Conservation (phyloP, 2,888 invertebrate species). For the Cataglyphis rosenhaueri region DNA sequence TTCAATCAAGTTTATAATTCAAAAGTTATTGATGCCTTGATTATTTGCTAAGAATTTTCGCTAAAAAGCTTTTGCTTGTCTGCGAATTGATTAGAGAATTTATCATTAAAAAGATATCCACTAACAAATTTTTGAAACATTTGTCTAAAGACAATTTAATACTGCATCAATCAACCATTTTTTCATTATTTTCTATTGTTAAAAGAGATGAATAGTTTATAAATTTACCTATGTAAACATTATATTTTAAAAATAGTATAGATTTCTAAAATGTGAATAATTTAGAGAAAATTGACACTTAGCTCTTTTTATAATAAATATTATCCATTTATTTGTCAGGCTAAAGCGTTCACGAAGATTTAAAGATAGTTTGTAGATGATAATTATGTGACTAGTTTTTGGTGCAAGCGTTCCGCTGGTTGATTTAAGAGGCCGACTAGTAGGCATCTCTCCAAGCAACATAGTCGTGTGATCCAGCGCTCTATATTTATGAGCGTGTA, state of each 20-base stretch:
- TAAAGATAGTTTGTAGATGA: constrained; percentile 26
- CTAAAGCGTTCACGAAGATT: not conserved
- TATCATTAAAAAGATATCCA: not conserved
- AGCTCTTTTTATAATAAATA: not conserved
- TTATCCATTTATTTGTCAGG: not conserved
- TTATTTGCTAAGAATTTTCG: not conserved
- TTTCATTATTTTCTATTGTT: not conserved
- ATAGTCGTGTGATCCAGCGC: constrained; percentile 44
- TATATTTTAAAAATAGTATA: not conserved
- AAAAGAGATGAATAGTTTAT: not conserved
- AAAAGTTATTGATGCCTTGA: not conserved
- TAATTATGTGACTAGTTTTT: constrained; percentile 61
- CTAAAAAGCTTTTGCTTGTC: not conserved
- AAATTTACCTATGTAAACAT: not conserved
- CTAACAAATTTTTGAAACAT: not conserved
- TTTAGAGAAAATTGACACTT: not conserved
- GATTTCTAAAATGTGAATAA: not conserved
- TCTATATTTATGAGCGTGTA: constrained; percentile 63
- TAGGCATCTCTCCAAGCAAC: constrained; percentile 69
- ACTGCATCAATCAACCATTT: not conserved
- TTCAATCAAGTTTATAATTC: not conserved
- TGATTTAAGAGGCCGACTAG: constrained; percentile 66
- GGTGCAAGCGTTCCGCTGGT: constrained; percentile 52
- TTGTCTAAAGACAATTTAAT: not conserved
- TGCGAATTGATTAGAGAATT: not conserved